phyloP scores from a whole-genome alignment of 1,140 invertebrate genomes.

The Drosophila bifasciata region DNA sequence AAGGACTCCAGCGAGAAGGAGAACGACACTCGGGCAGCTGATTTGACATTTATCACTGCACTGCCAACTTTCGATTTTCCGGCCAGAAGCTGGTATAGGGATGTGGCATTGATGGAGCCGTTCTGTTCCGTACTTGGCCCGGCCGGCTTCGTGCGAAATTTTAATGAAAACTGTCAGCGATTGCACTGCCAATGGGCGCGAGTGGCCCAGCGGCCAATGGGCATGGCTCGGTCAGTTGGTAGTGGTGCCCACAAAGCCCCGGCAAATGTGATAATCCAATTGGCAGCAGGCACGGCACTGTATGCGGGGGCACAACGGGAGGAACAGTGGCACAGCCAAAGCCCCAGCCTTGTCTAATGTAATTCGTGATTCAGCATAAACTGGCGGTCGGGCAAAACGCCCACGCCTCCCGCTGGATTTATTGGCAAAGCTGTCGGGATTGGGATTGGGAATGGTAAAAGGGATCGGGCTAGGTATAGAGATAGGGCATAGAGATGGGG shows the following conservation, averaged over 20 bases:
- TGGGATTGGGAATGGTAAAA: constrained; percentile 14
- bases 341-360: constrained; percentile 66
- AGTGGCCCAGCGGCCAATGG: too few species aligned
- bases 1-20: constrained; percentile 11
- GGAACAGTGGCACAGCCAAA: constrained; percentile 33
- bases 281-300: constrained; percentile 60
- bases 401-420: constrained; percentile 46
- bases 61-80: constrained; percentile 55
- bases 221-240: not conserved
- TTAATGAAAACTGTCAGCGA: constrained; percentile 68
- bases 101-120: constrained; percentile 71
- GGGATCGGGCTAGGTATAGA: not conserved
- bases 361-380: constrained; percentile 83
- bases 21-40: constrained; percentile 59
- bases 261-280: constrained; percentile 73
- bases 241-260: constrained; percentile 1
- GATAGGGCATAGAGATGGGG: not conserved
- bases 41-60: constrained; percentile 81
- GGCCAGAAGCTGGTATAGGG: constrained; percentile 2
- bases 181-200: not conserved
- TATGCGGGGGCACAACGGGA: not conserved
- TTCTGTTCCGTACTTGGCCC: constrained; percentile 49
- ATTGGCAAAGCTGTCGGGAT: constrained; percentile 51
- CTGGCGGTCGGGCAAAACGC: constrained; percentile 39
- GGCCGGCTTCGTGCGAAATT: constrained; percentile 53